A percentile compares a stretch with the other conserved stretches of the same genome.
Conservation (phyloP, 2,797 vertebrate genomes). For the Meriones psammophilus region DNA sequence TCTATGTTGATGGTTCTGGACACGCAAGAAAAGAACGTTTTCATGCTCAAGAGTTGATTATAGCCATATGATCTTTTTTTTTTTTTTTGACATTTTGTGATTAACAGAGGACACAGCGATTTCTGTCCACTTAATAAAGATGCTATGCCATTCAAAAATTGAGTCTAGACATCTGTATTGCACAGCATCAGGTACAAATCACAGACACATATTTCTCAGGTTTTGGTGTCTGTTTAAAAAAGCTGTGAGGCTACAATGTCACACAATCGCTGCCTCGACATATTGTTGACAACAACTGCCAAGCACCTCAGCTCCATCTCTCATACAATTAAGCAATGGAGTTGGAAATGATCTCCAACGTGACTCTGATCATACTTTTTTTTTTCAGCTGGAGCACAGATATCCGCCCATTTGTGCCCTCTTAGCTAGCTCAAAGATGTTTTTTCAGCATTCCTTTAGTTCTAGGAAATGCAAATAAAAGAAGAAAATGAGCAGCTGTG, state of each 20-base stretch:
- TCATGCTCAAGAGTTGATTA: constrained; percentile 43
- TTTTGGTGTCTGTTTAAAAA: constrained; percentile 80
- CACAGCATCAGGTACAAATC: constrained; percentile 77
- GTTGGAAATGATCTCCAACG: constrained; percentile 66
- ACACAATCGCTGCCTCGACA: constrained; percentile 51
- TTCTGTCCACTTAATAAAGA: constrained; percentile 14
- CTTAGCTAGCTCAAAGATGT: constrained; percentile 55
- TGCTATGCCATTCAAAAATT: not conserved
- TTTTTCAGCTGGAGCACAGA: constrained; percentile 80
- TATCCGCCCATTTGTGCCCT: constrained; percentile 62
- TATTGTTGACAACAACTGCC: constrained; percentile 82
- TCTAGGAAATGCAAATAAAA: constrained; percentile 80
- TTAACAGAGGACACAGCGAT: not conserved
- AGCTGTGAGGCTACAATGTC: constrained; percentile 48
- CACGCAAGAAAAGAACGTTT: constrained; percentile 70
- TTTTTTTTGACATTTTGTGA: constrained; percentile 36
- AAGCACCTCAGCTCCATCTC: constrained; percentile 70
- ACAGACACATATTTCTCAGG: constrained; percentile 75
- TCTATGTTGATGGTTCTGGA: constrained; percentile 70
- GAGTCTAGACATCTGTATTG: not conserved
- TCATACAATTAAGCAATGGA: constrained; percentile 61
- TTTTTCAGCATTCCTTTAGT: constrained; percentile 73
- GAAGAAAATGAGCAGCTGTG: constrained; percentile 66
- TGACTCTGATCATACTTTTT: constrained; percentile 58
- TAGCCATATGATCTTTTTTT: constrained; percentile 46